phyloP scores from a whole-genome alignment of 2,113 vertebrate species.

The Argyrosomus japonicus region DNA sequence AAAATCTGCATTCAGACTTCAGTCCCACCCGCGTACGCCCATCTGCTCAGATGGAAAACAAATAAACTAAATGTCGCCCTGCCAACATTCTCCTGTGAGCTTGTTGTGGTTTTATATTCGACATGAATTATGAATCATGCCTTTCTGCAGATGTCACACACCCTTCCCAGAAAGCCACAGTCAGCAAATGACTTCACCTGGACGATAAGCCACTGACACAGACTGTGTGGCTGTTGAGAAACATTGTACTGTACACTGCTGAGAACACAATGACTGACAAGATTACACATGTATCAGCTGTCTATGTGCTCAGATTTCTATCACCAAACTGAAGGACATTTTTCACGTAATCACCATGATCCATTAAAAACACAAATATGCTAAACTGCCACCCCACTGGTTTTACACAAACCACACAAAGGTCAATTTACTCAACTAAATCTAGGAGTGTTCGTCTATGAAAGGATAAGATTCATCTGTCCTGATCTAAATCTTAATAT shows the following conservation, averaged over 20 bases:
- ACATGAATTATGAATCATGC: constrained; percentile 17
- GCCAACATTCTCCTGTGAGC: neutral
- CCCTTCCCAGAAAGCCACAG: constrained; percentile 10
- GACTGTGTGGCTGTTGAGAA: neutral
- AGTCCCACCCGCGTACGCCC: neutral
- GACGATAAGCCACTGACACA: neutral
- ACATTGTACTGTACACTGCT: neutral
- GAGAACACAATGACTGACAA: neutral
- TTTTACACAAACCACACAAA: neutral
- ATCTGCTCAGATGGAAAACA: constrained; percentile 11
- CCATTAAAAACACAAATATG: neutral
- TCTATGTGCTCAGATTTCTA: neutral
- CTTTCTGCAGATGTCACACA: constrained; percentile 13
- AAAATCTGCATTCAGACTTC: neutral
- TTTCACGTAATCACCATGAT: neutral
- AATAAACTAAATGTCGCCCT: neutral
- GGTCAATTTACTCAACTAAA: neutral
- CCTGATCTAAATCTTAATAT: neutral
- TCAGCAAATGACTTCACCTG: constrained; percentile 18
- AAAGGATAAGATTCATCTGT: neutral
- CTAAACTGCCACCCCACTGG: neutral
- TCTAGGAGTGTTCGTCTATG: neutral
- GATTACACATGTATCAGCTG: neutral
- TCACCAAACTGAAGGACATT: neutral
- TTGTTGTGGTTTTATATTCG: neutral